Base-by-base conservation (phyloP, 2,113 vertebrate genomes). In the Struthio camelus region DNA sequence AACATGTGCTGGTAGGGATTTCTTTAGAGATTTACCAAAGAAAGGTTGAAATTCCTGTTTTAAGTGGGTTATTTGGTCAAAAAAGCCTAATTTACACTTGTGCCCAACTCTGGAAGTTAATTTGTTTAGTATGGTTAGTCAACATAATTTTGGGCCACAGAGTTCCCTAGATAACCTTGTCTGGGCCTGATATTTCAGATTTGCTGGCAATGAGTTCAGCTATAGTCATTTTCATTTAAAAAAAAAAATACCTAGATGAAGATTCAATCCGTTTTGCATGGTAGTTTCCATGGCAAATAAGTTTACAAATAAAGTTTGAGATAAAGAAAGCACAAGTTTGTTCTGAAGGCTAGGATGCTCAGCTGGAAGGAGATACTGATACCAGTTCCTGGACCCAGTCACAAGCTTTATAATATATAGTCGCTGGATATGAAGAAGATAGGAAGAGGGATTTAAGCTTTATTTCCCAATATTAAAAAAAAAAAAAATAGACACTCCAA, bases 1-100 rank as follows among this genome's bases (percentile, higher is more conserved):
- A 80, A 36, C 5, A 24, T 22, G 0, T 13, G 0, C 22, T n/a
- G 59, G 9, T 73, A 54, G 8, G 3, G 50, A 3, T 50, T 83
- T 34, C 18, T 71, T 86, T 8, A 5, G 18, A 59, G 23, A 65
- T 5, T 83, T 80, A n/a, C 10, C 6, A 22, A 62, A 50, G 15
- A 76, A 44, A 3, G 4, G 40, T 9, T 84, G 28, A 92, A 78
- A 78, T 40, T 0, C 1, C 6, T 64, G 48, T 80, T 7, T 64
- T 46, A 48, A 72, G 7, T 17, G 4, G 0, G 0, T 14, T 22
- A 66, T 66, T 42, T 27, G 6, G n/a, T 89, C 5, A 76, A 6
- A 50, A 89, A 75, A 6, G 12, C 7, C 42, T 12, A 8, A 28
- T 61, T 73, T 72, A 58, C 1, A 23, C 4, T 65, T 61, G n/a